Percentiles rank a stretch among this genome's conserved stretches.
Evolutionary conservation across 1,140 invertebrate genomes (phyloP).

Genomic region (Laupala kohalensis): DNA sequence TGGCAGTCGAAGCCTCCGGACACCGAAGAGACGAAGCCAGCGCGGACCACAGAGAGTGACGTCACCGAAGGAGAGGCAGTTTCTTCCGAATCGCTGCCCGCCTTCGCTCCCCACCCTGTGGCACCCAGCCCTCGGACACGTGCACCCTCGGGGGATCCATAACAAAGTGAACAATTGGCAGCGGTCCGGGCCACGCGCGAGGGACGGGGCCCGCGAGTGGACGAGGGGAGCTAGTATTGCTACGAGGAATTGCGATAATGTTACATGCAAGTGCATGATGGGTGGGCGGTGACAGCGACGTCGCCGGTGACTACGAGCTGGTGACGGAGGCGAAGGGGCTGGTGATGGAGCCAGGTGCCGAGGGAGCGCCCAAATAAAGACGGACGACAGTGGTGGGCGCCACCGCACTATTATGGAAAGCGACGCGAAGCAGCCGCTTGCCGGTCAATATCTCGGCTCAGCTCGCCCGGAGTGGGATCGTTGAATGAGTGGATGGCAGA

Average conservation of each 20-base stretch:
- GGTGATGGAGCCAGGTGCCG: not conserved
- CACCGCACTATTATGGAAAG: not conserved
- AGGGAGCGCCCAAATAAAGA: no score
- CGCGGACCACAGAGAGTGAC: not conserved
- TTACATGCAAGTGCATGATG: not conserved
- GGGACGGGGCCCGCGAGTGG: not conserved
- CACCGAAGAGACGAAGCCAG: not conserved
- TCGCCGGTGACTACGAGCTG: no score
- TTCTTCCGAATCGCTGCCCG: no score
- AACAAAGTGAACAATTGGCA: constrained; percentile 7
- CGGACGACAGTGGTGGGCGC: not conserved
- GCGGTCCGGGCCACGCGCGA: not conserved
- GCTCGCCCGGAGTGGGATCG: not conserved
- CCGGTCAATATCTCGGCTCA: not conserved
- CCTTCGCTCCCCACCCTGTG: no score
- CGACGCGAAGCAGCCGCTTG: not conserved
- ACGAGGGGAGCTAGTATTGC: not conserved
- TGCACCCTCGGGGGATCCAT: constrained; percentile 4
- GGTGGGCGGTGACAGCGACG: no score
- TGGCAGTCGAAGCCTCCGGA: no score
- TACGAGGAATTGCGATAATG: not conserved
- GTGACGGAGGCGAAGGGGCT: not conserved
- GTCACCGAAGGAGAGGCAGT: not conserved
- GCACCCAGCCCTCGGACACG: no score
- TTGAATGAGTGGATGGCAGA: not conserved